phyloP scores from a whole-genome alignment of 2,113 vertebrate genomes.

The Ailurus styani region DNA sequence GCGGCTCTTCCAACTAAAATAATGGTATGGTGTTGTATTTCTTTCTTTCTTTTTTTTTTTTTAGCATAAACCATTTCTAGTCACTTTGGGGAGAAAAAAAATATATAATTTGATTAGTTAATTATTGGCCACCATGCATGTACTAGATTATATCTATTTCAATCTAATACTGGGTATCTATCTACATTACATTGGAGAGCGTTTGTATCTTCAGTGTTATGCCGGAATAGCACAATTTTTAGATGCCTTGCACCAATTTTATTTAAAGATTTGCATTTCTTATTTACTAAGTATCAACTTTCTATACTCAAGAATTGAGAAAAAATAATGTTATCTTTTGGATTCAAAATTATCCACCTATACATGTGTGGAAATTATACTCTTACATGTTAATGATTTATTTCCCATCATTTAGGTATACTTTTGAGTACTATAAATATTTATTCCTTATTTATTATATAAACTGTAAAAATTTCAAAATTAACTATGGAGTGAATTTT shows the following conservation, averaged over 20 bases:
- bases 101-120: background rate
- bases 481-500: slow-evolving; percentile 58
- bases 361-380: slow-evolving; percentile 44
- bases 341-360: slow-evolving; percentile 44
- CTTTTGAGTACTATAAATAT: slow-evolving; percentile 51
- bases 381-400: slow-evolving; percentile 42
- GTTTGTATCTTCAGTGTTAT: slow-evolving; percentile 55
- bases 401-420: slow-evolving; percentile 46
- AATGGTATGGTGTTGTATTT: slow-evolving; percentile 75
- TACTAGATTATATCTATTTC: slow-evolving; percentile 30
- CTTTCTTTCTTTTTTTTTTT: slow-evolving; percentile 31
- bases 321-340: slow-evolving; percentile 59
- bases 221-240: slow-evolving; percentile 63
- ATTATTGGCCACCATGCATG: slow-evolving; percentile 30
- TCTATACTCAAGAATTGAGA: slow-evolving; percentile 51
- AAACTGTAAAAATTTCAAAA: slow-evolving; percentile 53
- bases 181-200: slow-evolving; percentile 22
- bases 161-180: slow-evolving; percentile 34
- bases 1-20: slow-evolving; percentile 77
- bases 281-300: slow-evolving; percentile 66
- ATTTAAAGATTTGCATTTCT: slow-evolving; percentile 66
- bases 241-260: slow-evolving; percentile 70
- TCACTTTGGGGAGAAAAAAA: background rate
- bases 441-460: slow-evolving; percentile 55
- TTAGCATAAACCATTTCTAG: slow-evolving; percentile 34